A percentile compares a stretch with the other conserved stretches of the same genome.
These are phyloP conservation scores for Streptopelia turtur DNA, from an alignment of 2,797 vertebrate species.

Conservation along the genomic window DNA sequence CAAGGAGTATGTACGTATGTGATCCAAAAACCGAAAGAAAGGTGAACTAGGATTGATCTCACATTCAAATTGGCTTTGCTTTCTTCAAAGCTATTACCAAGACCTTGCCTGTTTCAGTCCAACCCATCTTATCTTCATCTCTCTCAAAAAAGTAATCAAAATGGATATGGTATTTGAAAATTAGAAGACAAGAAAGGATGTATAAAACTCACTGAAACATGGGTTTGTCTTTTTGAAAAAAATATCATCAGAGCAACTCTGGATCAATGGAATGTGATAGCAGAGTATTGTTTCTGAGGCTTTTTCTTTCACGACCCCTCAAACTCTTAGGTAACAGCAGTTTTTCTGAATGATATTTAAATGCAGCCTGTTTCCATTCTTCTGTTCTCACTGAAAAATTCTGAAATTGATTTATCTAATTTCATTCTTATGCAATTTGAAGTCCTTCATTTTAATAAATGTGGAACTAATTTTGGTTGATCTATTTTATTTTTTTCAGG, in stretches of 20 bases:
- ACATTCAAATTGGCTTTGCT: neutral
- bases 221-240: neutral
- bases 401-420: neutral
- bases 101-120: neutral
- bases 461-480: neutral
- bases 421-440: neutral
- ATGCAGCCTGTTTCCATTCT: neutral
- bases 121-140: neutral
- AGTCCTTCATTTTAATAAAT: neutral
- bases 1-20: neutral
- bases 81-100: neutral
- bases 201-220: neutral
- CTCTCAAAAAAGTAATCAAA: neutral
- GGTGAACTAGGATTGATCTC: slow-evolving; percentile 39
- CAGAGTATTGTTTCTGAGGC: neutral
- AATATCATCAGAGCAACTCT: neutral
- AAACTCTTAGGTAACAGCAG: neutral
- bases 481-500: neutral
- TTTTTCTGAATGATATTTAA: neutral
- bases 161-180: neutral
- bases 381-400: neutral
- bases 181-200: neutral
- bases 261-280: neutral
- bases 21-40: slow-evolving; percentile 41
- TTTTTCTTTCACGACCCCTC: neutral